Evolutionary conservation across 1,140 invertebrate genomes (phyloP), one percentile per base, ranked within the genome.

Genomic region (Eupeodes corollae): DNA sequence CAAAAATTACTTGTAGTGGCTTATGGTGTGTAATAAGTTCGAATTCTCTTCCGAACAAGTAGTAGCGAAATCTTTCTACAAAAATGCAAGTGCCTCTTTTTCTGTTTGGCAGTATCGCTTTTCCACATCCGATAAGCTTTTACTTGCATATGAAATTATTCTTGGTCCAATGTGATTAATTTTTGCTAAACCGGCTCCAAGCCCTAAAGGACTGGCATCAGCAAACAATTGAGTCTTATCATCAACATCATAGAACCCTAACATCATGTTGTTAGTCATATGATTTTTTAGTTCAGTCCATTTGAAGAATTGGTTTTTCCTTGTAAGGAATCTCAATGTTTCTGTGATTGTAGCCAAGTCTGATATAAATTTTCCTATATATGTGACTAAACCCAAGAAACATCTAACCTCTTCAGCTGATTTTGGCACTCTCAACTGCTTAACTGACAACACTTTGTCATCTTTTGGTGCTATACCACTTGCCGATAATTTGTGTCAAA

Each of bases 181-280:
- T 26, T 47, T 34, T 32, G 44, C 11, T 18, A 51, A 32, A n/a
- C 47, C 46, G 12, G 45, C 42, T 12, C 42, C 68, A 42, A 74
- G 47, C 9, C 56, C 68, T 11, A 67, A 60, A n/a, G 69, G 70
- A 47, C 67, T 70, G 1, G 70, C 71, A 57, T 74, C 70, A 8
- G 69, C 66, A 18, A 68, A 53, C 13, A 70, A 26, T 26, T 26
- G 3, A 26, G 8, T 26, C 21, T 26, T 26, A 26, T 26, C 21
- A 26, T 26, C 21, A 52, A 34, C 55, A 46, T 8, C 67, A 71
- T 42, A 56, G 31, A 32, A 52, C 49, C 32, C 58, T 38, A 19
- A 44, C 40, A 39, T 61, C 50, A 41, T 13, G 14, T 31, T 31
- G 12, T 38, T 14, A 35, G 19, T 18, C 26, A 59, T 9, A 30